Conservation (phyloP, 64 coral and sea anemone species). For the Stylophora pistillata region DNA sequence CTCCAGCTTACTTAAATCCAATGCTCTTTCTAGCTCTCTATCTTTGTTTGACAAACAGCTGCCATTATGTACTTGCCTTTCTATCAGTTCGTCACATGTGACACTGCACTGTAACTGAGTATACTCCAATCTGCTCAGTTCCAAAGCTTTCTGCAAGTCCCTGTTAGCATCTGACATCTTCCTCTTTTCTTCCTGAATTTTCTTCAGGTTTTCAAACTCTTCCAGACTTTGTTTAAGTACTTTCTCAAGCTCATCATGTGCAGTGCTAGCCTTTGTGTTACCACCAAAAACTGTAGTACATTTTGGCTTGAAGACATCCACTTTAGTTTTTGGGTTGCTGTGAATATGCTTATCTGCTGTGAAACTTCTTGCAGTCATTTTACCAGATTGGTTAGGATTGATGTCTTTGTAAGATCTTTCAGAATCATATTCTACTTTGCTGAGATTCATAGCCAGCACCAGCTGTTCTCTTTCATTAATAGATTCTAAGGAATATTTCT, state of each 20-base stretch:
- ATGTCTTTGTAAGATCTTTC: background rate
- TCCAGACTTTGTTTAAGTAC: conserved; percentile 26
- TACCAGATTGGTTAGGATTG: background rate
- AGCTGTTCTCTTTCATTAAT: conserved; percentile 19
- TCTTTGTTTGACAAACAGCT: background rate
- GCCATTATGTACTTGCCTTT: background rate
- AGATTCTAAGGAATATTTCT: background rate
- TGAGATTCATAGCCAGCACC: conserved; percentile 13
- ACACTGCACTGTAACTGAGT: background rate
- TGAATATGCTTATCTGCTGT: background rate
- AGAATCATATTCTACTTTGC: conserved; percentile 16
- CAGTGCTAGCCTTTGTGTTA: background rate
- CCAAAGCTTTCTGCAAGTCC: conserved; percentile 34
- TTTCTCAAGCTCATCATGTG: conserved; percentile 28
- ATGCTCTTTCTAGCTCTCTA: background rate
- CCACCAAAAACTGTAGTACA: background rate
- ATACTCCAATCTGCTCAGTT: conserved; percentile 38
- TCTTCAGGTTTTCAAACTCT: conserved; percentile 3
- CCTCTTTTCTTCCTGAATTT: background rate
- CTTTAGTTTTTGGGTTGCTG: background rate
- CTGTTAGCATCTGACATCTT: background rate
- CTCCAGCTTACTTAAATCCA: conserved; percentile 23
- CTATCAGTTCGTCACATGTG: background rate
- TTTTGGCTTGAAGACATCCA: background rate
- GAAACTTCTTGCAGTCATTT: background rate